phyloP scores from a whole-genome alignment of 2,888 invertebrate genomes.

The Cephonodes hylas region DNA sequence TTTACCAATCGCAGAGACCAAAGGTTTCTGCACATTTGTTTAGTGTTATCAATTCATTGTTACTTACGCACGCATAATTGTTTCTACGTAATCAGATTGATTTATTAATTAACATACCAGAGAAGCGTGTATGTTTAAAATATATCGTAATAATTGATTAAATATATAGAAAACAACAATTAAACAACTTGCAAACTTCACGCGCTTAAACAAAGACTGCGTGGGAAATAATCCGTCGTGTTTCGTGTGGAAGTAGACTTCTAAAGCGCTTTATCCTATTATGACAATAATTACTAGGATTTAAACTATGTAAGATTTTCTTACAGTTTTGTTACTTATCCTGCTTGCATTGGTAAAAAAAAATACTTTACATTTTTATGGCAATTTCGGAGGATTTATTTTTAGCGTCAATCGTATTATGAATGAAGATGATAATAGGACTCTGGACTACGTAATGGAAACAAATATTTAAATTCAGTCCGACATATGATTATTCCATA shows the following conservation, averaged over 20 bases:
- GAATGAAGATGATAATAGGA: too few species aligned
- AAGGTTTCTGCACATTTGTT: slow-evolving; percentile 3
- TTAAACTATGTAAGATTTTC: background rate
- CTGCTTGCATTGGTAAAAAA: too few species aligned
- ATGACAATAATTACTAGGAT: background rate
- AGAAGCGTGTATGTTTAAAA: background rate
- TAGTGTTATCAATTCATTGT: slow-evolving; percentile 17
- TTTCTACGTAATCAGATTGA: background rate
- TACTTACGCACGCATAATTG: background rate
- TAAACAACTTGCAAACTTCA: background rate
- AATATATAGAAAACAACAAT: background rate
- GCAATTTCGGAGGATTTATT: too few species aligned
- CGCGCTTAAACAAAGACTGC: background rate
- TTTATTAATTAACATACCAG: background rate
- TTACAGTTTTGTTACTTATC: background rate
- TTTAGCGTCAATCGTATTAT: too few species aligned
- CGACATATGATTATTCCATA: background rate
- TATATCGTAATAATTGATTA: background rate
- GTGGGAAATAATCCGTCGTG: background rate
- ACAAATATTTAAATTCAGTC: background rate
- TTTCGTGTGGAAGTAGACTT: background rate
- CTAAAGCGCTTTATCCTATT: background rate
- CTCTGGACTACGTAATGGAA: too few species aligned
- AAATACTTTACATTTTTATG: too few species aligned
- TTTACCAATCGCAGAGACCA: background rate